Base-by-base conservation (phyloP, 2,797 vertebrate genomes). In the Dipus sagitta region DNA sequence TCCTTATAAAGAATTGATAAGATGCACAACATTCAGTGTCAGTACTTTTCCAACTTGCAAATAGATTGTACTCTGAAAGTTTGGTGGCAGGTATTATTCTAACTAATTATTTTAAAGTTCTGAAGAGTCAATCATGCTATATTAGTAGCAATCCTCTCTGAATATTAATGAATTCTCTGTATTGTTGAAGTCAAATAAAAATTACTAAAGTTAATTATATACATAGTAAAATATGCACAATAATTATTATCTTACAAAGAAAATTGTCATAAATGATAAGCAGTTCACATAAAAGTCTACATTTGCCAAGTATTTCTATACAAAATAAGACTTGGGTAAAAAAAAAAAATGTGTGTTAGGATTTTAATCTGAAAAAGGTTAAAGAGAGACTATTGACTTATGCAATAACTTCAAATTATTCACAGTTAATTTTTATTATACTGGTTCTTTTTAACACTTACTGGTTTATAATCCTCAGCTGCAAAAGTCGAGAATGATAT, bases 21-120 rank as follows among this genome's bases (percentile, higher is more conserved):
- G 75, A 80, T 52, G 74, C 42, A 34, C 14, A 84, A 70, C 28
- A 90, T 93, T 92, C 82, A 90, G 82, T 71, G 82, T 28, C 30
- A 67, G n/a, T 32, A 87, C 15, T 6, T 95, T 30, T 95, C 54
- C 32, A 79, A 86, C 3, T 85, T 92, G 30, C n/a, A 93, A 88
- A 86, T 64, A 90, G 78, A 82, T 68, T 96, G 13, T 68, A 30
- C 65, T 91, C 78, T 67, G 81, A 89, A 93, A 84, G 30, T 90
- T 83, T 93, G 58, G 93, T 93, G 93, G 60, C 86, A 95, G 87
- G 60, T 76, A 86, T 93, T 87, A 78, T 84, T 96, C 52, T 90
- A 92, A 88, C 26, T 88, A 90, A 94, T 95, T 94, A 94, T 89
- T 96, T 76, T 78, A 60, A 93, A 89, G 52, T 96, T 94, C 78